Percentiles rank a stretch among this genome's conserved stretches.
Conservation (phyloP, 2,113 vertebrate species). For the Dromiciops gliroides region DNA sequence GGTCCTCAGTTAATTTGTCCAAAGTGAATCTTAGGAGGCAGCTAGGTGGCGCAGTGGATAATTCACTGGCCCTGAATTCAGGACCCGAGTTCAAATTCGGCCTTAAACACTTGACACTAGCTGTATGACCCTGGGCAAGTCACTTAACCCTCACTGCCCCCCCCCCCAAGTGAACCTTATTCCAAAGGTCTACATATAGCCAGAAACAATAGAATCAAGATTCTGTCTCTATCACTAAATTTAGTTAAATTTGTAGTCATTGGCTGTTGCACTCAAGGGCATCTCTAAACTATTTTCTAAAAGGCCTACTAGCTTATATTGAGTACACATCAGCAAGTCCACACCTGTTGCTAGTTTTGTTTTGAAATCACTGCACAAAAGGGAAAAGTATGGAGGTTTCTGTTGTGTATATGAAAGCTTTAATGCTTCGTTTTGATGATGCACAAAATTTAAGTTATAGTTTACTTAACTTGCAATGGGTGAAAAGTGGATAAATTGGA, state of each 20-base stretch:
- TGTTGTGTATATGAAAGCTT: too few species aligned
- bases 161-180: neutral
- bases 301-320: neutral
- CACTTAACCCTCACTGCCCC: too few species aligned
- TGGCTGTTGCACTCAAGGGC: neutral
- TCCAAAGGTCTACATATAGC: neutral
- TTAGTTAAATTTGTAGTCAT: neutral
- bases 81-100: too few species aligned
- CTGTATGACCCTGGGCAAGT: too few species aligned
- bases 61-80: too few species aligned
- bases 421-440: too few species aligned
- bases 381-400: neutral
- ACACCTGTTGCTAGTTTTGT: neutral
- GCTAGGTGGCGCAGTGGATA: too few species aligned
- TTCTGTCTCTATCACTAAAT: neutral
- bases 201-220: neutral
- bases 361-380: neutral
- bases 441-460: neutral
- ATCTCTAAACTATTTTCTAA: neutral
- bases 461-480: neutral
- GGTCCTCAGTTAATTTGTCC: neutral
- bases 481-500: neutral
- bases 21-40: too few species aligned
- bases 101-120: too few species aligned
- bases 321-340: neutral